Evolutionary conservation across 2,888 invertebrate genomes (phyloP).

Genomic region (Lordiphosa fenestrarum): DNA sequence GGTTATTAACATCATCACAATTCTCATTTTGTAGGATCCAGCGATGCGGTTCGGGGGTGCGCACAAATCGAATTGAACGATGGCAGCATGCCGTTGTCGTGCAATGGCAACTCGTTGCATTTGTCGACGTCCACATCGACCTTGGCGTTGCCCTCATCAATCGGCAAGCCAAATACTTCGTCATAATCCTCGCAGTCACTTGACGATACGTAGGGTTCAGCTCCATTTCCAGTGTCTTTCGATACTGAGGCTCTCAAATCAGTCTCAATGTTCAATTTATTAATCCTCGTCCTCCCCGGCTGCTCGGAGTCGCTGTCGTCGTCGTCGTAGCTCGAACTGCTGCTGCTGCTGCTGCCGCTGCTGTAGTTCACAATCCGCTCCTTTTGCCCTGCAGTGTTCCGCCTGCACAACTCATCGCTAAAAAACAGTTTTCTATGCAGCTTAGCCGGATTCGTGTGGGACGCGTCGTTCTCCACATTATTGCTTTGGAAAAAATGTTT

Average conservation of each 20-base stretch:
- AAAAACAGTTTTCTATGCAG: conserved; percentile 69
- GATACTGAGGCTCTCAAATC: conserved; percentile 24
- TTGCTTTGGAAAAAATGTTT: conserved; percentile 44
- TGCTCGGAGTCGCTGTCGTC: conserved; percentile 28
- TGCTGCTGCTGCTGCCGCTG: conserved; percentile 61
- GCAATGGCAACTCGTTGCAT: conserved; percentile 36
- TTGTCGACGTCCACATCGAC: conserved; percentile 3
- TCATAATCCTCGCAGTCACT: conserved; percentile 6
- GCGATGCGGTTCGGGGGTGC: conserved; percentile 4
- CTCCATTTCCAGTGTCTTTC: conserved; percentile 12
- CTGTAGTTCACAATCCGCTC: conserved; percentile 66
- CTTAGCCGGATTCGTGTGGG: conserved; percentile 11
- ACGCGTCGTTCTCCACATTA: not conserved
- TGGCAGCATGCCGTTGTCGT: conserved; percentile 70
- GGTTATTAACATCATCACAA: conserved; percentile 58
- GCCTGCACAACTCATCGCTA: conserved; percentile 55
- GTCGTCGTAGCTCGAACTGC: conserved; percentile 56
- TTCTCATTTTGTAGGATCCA: conserved; percentile 46
- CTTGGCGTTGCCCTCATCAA: conserved; percentile 8
- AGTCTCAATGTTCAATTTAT: conserved; percentile 46
- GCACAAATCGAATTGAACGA: conserved; percentile 74
- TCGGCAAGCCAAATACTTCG: conserved; percentile 1
- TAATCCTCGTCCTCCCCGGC: conserved; percentile 1
- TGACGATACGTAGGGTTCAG: conserved; percentile 26
- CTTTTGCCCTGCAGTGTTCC: conserved; percentile 25